These are phyloP conservation scores for Condylura cristata DNA, from an alignment of 2,113 vertebrate genomes.

Conservation along the genomic window DNA sequence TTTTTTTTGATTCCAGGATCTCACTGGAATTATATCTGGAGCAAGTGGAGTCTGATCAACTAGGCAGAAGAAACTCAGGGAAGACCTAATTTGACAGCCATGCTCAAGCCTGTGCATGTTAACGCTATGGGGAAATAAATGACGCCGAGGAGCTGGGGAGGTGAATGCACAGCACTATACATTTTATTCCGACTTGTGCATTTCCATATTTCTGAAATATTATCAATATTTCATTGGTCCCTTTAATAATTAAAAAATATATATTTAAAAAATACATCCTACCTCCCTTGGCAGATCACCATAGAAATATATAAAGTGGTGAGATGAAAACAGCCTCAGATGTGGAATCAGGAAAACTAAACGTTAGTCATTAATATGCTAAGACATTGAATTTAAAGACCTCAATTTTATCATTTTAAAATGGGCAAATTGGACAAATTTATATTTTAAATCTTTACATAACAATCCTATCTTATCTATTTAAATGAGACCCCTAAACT, in stretches of 20 bases:
- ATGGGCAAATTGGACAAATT: neutral
- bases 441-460: neutral
- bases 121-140: neutral
- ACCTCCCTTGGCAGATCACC: neutral
- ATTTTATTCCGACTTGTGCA: neutral
- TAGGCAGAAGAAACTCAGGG: neutral
- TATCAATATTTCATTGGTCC: neutral
- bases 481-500: neutral
- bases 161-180: neutral
- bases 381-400: neutral
- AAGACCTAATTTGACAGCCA: neutral
- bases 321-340: neutral
- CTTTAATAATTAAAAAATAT: constrained; percentile 25
- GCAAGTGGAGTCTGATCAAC: neutral
- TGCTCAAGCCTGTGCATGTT: neutral
- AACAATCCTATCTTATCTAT: neutral
- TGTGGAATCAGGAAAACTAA: neutral
- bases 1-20: neutral
- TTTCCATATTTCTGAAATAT: neutral
- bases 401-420: constrained; percentile 21
- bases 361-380: neutral
- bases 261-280: constrained; percentile 1
- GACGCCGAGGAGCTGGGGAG: neutral
- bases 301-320: neutral
- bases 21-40: constrained; percentile 10